These are phyloP conservation scores for Heliconius himera DNA, from an alignment of 1,140 invertebrate genomes.

Conservation along the genomic window DNA sequence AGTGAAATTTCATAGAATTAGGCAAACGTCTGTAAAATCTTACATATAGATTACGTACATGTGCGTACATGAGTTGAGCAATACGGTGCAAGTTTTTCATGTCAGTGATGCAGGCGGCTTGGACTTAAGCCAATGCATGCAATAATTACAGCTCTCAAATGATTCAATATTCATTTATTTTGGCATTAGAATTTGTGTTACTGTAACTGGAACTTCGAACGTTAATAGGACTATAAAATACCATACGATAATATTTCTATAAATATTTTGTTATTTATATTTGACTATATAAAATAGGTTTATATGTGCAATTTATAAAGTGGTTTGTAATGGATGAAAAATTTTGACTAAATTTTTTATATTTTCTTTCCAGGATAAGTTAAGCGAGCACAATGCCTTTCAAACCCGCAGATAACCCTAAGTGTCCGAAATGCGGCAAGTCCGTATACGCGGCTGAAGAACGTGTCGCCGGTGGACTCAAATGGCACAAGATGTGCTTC, in stretches of 20 bases:
- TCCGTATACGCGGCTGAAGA: slow-evolving; percentile 99
- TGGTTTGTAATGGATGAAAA: not conserved
- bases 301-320: not conserved
- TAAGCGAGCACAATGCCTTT: slow-evolving; percentile 94
- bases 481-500: slow-evolving; percentile 99
- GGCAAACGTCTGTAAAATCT: slow-evolving; percentile 53
- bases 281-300: not conserved
- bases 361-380: slow-evolving; percentile 82
- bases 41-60: slow-evolving; percentile 53
- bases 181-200: slow-evolving; percentile 39
- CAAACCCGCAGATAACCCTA: slow-evolving; percentile 96
- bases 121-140: slow-evolving; percentile 70
- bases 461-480: slow-evolving; percentile 96
- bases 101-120: slow-evolving; percentile 70
- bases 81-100: slow-evolving; percentile 69
- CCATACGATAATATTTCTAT: not conserved
- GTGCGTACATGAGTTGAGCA: slow-evolving; percentile 66
- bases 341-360: not conserved
- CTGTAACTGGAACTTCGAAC: slow-evolving; percentile 24
- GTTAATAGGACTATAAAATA: not conserved
- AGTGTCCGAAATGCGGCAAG: slow-evolving; percentile 99
- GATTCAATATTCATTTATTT: slow-evolving; percentile 53
- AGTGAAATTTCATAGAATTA: slow-evolving; percentile 48
- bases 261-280: not conserved
- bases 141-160: slow-evolving; percentile 64